These are phyloP conservation scores for Tenebrosternarchus preto DNA, from an alignment of 2,113 vertebrate genomes.

Conservation along the genomic window DNA sequence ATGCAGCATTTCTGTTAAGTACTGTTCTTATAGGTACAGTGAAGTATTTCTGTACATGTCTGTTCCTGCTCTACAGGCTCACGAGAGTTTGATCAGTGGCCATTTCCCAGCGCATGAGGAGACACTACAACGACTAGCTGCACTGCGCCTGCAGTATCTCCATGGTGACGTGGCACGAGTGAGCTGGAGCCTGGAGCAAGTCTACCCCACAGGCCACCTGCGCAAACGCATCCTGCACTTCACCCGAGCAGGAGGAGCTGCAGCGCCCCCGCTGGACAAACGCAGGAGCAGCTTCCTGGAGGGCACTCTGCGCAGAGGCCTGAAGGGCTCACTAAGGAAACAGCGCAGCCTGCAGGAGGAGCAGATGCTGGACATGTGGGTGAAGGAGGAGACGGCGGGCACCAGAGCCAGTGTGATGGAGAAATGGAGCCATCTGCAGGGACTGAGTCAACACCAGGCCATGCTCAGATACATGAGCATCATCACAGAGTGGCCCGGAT, in stretches of 20 bases:
- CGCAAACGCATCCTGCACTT: slow-evolving; percentile 85
- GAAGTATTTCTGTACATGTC: no score
- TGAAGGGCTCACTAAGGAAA: slow-evolving; percentile 88
- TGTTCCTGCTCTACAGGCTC: slow-evolving; percentile 73
- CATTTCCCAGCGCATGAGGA: slow-evolving; percentile 91
- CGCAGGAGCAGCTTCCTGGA: slow-evolving; percentile 87
- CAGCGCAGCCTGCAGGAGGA: slow-evolving; percentile 86
- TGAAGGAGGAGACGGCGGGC: slow-evolving; percentile 89
- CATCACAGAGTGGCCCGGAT: slow-evolving; percentile 89
- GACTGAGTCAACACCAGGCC: slow-evolving; percentile 87
- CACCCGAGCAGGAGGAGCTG: slow-evolving; percentile 77
- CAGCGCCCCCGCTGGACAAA: slow-evolving; percentile 63
- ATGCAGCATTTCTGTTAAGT: no score
- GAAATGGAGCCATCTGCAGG: slow-evolving; percentile 87
- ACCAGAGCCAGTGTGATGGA: slow-evolving; percentile 84
- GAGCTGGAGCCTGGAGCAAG: slow-evolving; percentile 80
- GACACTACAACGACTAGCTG: slow-evolving; percentile 84
- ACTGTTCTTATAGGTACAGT: no score
- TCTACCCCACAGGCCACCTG: slow-evolving; percentile 85
- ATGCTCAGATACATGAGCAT: slow-evolving; percentile 92
- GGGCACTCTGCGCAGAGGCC: slow-evolving; percentile 84
- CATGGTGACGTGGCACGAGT: slow-evolving; percentile 81
- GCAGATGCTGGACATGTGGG: slow-evolving; percentile 94
- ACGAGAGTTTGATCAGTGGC: slow-evolving; percentile 87
- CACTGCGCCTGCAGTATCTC: slow-evolving; percentile 87